Evolutionary conservation across 1,140 invertebrate species (phyloP).

Genomic region (Sesamia nonagrioides): DNA sequence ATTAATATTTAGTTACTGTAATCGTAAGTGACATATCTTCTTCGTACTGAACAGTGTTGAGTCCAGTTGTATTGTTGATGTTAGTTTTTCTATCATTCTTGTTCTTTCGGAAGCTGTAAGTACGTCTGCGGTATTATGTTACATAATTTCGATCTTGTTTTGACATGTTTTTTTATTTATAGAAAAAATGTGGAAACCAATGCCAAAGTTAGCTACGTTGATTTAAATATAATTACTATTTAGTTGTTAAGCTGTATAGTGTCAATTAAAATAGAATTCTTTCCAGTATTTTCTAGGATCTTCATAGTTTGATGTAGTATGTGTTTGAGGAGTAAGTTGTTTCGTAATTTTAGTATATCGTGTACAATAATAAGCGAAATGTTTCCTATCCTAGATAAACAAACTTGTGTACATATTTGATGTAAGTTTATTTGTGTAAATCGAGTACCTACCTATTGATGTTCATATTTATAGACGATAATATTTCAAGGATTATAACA

Average conservation of each 20-base stretch:
- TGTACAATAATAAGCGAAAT: constrained; percentile 83
- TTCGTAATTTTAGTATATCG: constrained; percentile 81
- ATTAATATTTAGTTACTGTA: constrained; percentile 74
- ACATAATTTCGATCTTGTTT: constrained; percentile 78
- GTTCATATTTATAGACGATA: constrained; percentile 81
- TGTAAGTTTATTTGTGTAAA: constrained; percentile 79
- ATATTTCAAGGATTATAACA: constrained; percentile 75
- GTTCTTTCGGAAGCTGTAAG: constrained; percentile 77
- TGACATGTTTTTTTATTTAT: constrained; percentile 82
- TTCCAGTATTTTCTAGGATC: constrained; percentile 85
- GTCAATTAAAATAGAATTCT: constrained; percentile 83
- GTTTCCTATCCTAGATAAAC: constrained; percentile 85
- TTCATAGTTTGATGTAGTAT: constrained; percentile 81
- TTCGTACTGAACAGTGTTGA: constrained; percentile 76
- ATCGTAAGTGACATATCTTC: constrained; percentile 80
- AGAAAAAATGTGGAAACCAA: constrained; percentile 82
- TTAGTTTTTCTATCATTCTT: constrained; percentile 72
- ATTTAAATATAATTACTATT: constrained; percentile 75
- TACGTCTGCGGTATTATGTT: constrained; percentile 71
- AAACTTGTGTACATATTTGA: constrained; percentile 77
- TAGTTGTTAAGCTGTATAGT: constrained; percentile 85
- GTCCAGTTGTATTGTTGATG: constrained; percentile 80
- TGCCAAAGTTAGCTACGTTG: constrained; percentile 87
- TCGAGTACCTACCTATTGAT: constrained; percentile 84
- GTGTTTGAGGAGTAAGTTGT: constrained; percentile 78